A percentile compares a stretch with the other conserved stretches of the same genome.
phyloP scores from a whole-genome alignment of 1,140 invertebrate genomes.

The Popillia japonica region DNA sequence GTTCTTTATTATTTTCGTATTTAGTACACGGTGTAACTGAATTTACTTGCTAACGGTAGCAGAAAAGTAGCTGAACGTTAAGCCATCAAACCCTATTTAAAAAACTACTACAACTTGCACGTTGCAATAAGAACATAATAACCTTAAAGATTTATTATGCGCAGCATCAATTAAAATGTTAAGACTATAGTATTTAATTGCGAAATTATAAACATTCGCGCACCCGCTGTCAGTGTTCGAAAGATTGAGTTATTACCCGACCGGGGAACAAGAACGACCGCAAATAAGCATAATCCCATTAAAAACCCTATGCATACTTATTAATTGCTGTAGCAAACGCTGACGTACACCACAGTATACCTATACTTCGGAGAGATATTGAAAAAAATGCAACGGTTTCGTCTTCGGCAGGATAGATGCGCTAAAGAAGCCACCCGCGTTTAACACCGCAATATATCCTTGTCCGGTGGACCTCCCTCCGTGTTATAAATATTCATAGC shows the following conservation, averaged over 20 bases:
- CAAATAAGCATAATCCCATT: conserved; percentile 29
- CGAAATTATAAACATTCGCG: conserved; percentile 22
- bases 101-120: background rate
- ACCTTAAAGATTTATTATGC: background rate
- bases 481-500: conserved; percentile 26
- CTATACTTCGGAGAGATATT: too few relatives aligned
- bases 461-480: conserved; percentile 9
- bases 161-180: conserved; percentile 19
- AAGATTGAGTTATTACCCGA: conserved; percentile 16
- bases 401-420: conserved; percentile 12
- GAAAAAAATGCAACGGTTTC: conserved; percentile 5
- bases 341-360: background rate
- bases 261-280: background rate
- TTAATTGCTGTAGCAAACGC: background rate
- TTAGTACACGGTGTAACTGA: too few relatives aligned
- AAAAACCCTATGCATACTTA: conserved; percentile 34
- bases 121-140: background rate
- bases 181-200: conserved; percentile 23
- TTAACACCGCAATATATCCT: conserved; percentile 27
- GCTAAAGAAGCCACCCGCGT: conserved; percentile 28
- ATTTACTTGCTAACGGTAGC: too few relatives aligned
- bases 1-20: too few relatives aligned
- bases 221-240: background rate
- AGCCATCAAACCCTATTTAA: background rate
- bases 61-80: background rate